Evolutionary conservation across 2,888 invertebrate species (phyloP), one percentile per base, ranked within the genome.

Genomic region (Macaria notata): DNA sequence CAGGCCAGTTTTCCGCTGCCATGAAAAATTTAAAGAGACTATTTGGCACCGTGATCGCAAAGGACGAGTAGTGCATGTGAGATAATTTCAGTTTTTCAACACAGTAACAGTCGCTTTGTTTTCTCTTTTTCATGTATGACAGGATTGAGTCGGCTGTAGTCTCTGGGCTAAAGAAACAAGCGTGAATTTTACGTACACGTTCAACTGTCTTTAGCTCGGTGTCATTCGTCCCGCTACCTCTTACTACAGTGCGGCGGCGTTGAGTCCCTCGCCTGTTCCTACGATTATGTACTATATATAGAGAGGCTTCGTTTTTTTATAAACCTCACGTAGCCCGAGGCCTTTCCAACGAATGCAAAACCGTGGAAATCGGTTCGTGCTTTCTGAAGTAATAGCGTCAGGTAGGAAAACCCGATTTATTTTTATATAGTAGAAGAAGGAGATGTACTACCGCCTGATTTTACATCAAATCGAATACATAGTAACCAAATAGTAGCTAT

Each of bases 261-360:
- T n/a, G 42, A n/a, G n/a, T 9, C 4, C 42, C n/a, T 42, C 42
- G n/a, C 7, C n/a, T 42, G 1, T 6, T 4, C 36, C 44, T 3
- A 9, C 3, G 63, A 64, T 66, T 61, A 65, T 71, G 68, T 70
- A 71, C 72, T 78, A 79, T 80, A n/a, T n/a, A n/a, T n/a, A n/a
- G n/a, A n/a, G n/a, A n/a, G n/a, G n/a, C n/a, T n/a, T n/a, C n/a
- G n/a, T n/a, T n/a, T n/a, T n/a, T n/a, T n/a, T n/a, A n/a, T n/a
- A n/a, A n/a, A n/a, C n/a, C n/a, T n/a, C n/a, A n/a, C n/a, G n/a
- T n/a, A n/a, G n/a, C n/a, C n/a, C n/a, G n/a, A n/a, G n/a, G n/a
- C n/a, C n/a, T n/a, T n/a, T n/a, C n/a, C n/a, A n/a, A n/a, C n/a
- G n/a, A n/a, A n/a, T n/a, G n/a, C n/a, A n/a, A n/a, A n/a, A n/a